Conservation (phyloP, 2,113 vertebrate species). For the Nesoenas mayeri region DNA sequence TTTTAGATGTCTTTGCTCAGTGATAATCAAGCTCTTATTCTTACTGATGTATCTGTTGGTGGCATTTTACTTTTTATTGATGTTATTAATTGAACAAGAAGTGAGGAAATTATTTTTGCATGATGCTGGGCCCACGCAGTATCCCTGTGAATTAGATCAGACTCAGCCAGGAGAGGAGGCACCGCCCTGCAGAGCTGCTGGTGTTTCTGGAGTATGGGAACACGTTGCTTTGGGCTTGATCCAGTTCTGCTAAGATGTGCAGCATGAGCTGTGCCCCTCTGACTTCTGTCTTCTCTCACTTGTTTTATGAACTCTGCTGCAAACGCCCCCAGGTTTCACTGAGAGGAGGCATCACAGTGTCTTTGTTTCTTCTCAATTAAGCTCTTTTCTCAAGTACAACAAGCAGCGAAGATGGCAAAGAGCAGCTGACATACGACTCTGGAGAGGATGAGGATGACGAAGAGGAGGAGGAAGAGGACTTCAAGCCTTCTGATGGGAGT, state of each 20-base stretch:
- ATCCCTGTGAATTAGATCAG: neutral
- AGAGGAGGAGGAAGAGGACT: conserved; percentile 88
- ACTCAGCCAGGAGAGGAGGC: neutral
- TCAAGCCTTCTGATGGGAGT: conserved; percentile 90
- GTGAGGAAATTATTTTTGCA: neutral
- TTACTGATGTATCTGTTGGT: neutral
- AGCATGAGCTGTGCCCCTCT: neutral
- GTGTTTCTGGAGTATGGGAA: neutral
- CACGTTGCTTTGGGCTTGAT: neutral
- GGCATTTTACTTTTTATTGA: neutral
- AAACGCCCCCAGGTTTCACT: neutral
- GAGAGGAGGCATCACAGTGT: neutral
- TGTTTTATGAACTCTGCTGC: neutral
- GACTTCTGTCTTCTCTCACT: neutral
- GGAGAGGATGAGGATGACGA: conserved; percentile 83
- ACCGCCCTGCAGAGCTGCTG: neutral
- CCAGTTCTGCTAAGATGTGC: neutral
- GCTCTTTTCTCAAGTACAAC: conserved; percentile 77
- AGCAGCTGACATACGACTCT: conserved; percentile 68
- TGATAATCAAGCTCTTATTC: neutral
- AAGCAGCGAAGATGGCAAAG: conserved; percentile 61
- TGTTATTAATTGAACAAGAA: neutral
- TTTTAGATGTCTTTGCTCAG: neutral
- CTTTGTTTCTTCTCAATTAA: conserved; percentile 17
- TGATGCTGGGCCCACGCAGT: neutral